Conservation (phyloP, 2,113 vertebrate genomes). For the Colaptes auratus region DNA sequence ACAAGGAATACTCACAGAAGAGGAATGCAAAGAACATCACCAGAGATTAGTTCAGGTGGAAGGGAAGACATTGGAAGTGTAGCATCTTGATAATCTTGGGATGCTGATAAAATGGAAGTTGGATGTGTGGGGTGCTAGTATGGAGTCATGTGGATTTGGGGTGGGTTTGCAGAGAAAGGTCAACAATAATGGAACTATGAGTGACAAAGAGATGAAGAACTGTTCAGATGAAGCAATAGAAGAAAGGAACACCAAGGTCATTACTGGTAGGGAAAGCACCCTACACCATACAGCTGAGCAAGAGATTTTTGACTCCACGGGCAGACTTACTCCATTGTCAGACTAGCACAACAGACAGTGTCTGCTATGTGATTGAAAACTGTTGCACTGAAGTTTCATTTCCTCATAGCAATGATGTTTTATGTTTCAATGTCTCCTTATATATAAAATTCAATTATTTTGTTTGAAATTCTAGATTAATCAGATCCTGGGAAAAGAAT, state of each 20-base stretch:
- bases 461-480: conserved; percentile 15
- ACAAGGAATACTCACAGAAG: not conserved
- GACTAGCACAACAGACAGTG: not conserved
- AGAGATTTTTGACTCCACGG: not conserved
- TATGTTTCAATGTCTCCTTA: conserved; percentile 11
- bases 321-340: not conserved
- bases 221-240: not conserved
- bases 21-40: not conserved
- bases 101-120: not conserved
- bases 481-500: not conserved
- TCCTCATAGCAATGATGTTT: not conserved
- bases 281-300: not conserved
- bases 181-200: not conserved
- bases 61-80: not conserved
- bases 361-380: conserved; percentile 6
- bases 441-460: conserved; percentile 33
- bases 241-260: not conserved
- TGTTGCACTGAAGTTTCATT: not conserved
- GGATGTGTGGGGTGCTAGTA: not conserved
- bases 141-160: not conserved
- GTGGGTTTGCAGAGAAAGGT: not conserved
- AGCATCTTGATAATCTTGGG: not conserved
- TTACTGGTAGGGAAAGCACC: not conserved
- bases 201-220: not conserved
- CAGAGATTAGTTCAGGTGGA: not conserved